Conservation (phyloP, 2,797 vertebrate species). For the Chaetodon trifasciatus region DNA sequence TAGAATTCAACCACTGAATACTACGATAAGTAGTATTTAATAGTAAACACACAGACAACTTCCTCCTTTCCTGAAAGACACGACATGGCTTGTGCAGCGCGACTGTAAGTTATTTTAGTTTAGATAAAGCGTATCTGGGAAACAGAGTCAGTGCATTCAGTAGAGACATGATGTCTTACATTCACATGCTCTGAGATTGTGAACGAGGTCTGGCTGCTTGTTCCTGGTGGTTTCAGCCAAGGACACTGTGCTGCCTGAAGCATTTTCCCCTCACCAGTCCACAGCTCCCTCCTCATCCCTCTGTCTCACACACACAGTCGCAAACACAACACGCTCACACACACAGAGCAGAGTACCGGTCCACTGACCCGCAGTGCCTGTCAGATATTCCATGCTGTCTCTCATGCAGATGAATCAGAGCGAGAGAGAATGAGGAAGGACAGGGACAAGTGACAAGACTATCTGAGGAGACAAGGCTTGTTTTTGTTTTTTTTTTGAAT, state of each 20-base stretch:
- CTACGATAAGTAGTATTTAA: neutral
- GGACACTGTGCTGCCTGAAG: constrained; percentile 52
- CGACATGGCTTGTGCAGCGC: too few relatives aligned
- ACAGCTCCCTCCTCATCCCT: constrained; percentile 10
- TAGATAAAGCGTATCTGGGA: neutral
- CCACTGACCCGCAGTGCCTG: constrained; percentile 60
- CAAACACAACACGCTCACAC: constrained; percentile 26
- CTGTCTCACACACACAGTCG: constrained; percentile 31
- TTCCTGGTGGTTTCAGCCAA: constrained; percentile 55
- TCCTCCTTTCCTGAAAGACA: neutral
- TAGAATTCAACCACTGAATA: neutral
- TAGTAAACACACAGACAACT: neutral
- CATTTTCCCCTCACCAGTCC: constrained; percentile 15
- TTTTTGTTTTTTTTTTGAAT: constrained; percentile 15
- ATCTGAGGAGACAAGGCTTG: constrained; percentile 40
- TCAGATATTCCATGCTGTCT: constrained; percentile 58
- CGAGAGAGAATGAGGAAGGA: constrained; percentile 54
- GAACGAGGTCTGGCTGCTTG: constrained; percentile 14
- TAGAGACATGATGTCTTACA: neutral
- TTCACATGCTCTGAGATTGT: constrained; percentile 13
- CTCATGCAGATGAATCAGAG: constrained; percentile 67
- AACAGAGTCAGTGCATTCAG: neutral
- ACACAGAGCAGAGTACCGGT: constrained; percentile 25
- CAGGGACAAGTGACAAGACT: constrained; percentile 48
- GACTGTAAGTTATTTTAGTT: neutral